Evolutionary conservation across 1,140 invertebrate genomes (phyloP), one percentile per base, ranked within the genome.

Genomic region (Leptestheria dahalacensis): DNA sequence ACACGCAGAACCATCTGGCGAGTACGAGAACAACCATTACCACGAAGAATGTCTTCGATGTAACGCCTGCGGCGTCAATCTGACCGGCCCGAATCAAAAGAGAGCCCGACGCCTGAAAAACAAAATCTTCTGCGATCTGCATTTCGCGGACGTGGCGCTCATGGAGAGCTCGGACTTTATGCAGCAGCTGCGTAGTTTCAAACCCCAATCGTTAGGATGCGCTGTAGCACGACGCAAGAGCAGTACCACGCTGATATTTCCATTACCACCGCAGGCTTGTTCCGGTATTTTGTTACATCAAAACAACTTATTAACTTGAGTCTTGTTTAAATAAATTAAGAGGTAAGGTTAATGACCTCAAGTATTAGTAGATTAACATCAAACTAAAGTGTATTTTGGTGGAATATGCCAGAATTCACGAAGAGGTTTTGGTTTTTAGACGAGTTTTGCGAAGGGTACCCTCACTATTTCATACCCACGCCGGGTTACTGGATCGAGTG

Each of bases 81-180:
- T 94, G 66, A 89, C 88, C 61, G 90, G 90, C 64, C 84, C 85
- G 61, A 92, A 91, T 72, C 86, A 90, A 74, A 87, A 87, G 68
- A 75, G 83, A 62, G 83, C 83, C 49, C 74, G 82, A 59, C 77
- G 83, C 63, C 84, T 83, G 76, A 82, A 83, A 68, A 88, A 89
- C 73, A 85, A 88, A 70, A 88, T 91, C 70, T 81, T 90, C 69
- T 91, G 88, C 78, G 85, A 89, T 72, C 77, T 91, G 66, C 88
- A 91, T 75, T 91, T 90, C 71, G 85, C 86, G 66, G 90, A 95
- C 84, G 88, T 94, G 63, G 86, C 88, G 70, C 85, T 93, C 66
- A 91, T 92, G 87, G 89, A 92, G 82, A 89, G 86, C 76, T 90
- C 87, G 60, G 90, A 93, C 79, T 94, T 93, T 75, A 91, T 94